These are phyloP conservation scores for Rhabdomys dilectus DNA, from an alignment of 2,113 vertebrate species.

Conservation along the genomic window DNA sequence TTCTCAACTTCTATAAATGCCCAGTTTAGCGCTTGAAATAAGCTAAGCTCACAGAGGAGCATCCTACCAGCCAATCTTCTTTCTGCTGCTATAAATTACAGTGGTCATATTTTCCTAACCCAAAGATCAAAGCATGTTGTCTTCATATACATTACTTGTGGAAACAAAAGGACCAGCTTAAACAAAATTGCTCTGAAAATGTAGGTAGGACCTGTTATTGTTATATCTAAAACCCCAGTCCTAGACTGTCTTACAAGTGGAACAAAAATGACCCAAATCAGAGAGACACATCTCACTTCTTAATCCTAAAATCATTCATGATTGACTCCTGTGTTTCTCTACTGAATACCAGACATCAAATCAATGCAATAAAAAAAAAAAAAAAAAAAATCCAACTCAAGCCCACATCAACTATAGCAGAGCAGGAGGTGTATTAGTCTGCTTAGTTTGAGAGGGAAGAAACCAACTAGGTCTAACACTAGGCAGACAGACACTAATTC, in stretches of 20 bases:
- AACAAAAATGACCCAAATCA: slow-evolving; percentile 50
- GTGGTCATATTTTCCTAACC: slow-evolving; percentile 42
- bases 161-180: slow-evolving; percentile 46
- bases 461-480: background rate
- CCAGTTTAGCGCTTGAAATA: slow-evolving; percentile 1
- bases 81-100: slow-evolving; percentile 54
- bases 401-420: background rate
- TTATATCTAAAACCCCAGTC: slow-evolving; percentile 45
- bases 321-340: slow-evolving; percentile 35
- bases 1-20: slow-evolving; percentile 49
- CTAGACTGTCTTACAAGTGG: slow-evolving; percentile 55
- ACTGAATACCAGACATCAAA: slow-evolving; percentile 43
- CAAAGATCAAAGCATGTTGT: slow-evolving; percentile 61
- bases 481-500: background rate
- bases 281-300: slow-evolving; percentile 45
- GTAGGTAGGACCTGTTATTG: slow-evolving; percentile 30
- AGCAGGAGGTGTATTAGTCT: slow-evolving; percentile 29
- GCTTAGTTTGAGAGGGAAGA: background rate
- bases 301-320: slow-evolving; percentile 59
- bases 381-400: slow-evolving; percentile 15
- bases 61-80: slow-evolving; percentile 45
- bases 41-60: background rate
- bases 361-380: slow-evolving; percentile 13
- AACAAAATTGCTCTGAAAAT: slow-evolving; percentile 62
- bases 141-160: slow-evolving; percentile 21